Evolutionary conservation across 2,113 vertebrate genomes (phyloP).

Genomic region (Psammodynastes pulverulentus): DNA sequence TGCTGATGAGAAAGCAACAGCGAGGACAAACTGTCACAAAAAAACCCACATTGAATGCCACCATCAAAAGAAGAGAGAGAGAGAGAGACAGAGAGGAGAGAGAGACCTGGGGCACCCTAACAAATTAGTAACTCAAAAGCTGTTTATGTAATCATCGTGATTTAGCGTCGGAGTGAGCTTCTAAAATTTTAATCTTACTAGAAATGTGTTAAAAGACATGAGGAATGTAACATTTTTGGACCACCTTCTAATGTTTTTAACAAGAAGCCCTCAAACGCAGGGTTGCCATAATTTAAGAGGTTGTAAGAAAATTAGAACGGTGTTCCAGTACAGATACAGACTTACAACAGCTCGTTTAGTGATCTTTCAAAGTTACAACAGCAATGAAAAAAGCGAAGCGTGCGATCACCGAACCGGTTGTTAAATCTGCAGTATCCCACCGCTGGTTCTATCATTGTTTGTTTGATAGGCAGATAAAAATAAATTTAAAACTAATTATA

Average conservation of each 20-base stretch:
- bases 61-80: neutral
- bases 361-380: neutral
- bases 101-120: neutral
- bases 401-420: too few relatives aligned
- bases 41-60: neutral
- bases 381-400: neutral
- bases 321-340: neutral
- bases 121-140: neutral
- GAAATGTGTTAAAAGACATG: neutral
- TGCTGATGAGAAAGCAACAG: constrained; percentile 33
- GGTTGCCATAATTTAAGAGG: neutral
- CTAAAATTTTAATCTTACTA: neutral
- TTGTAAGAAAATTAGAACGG: neutral
- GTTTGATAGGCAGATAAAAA: neutral
- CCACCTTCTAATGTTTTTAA: neutral
- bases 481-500: neutral
- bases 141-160: neutral
- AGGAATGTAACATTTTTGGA: neutral
- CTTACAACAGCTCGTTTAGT: neutral
- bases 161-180: neutral
- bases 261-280: neutral
- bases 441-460: neutral
- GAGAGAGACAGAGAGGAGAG: neutral
- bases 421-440: too few relatives aligned
- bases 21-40: constrained; percentile 7